Evolutionary conservation across 92 coral and sea anemone genomes (phyloP), one percentile per base, ranked within the genome.

Genomic region (Montipora capitata): DNA sequence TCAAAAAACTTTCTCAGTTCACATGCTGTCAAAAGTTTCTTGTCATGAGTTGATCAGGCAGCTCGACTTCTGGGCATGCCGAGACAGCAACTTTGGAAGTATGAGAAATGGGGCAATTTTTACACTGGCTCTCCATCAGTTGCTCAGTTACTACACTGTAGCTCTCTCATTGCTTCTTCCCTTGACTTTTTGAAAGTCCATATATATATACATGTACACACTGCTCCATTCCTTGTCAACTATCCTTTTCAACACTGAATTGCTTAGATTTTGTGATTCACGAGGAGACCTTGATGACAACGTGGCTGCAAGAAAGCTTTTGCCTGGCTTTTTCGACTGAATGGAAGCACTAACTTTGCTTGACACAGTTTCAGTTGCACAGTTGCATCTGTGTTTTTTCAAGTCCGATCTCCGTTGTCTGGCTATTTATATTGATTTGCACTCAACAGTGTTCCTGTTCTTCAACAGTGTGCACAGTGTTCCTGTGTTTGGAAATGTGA

Each of bases 1-100:
- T 85, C 62, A 68, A 85, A 77, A 76, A 67, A 76, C 76, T 48
- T 85, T 64, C 81, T 74, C 88, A 74, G 44, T 74, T 74, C 88
- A 72, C 70, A 72, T 43, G 81, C 81, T 48, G 74, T 84, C 75
- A 84, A 84, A 61, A 74, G 81, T 63, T 84, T 84, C 81, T 77
- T 84, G n/a, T n/a, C n/a, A n/a, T n/a, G 56, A 84, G 88, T 79
- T 84, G 66, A 71, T 59, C 69, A 58, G 88, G 81, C 70, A 44
- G 75, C 39, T 84, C 81, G 2, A 27, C 35, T 84, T 83, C 78
- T 81, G 77, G 56, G 52, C 79, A 58, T 66, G 68, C 43, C 63
- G 68, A 63, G 67, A 69, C 86, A 81, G 86, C 77, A 76, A 81
- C 77, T 80, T 81, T 81, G 42, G 71, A 63, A 14, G 76, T 27